Conservation (phyloP, 2,797 vertebrate genomes). For the Tiaroga cobitis region DNA sequence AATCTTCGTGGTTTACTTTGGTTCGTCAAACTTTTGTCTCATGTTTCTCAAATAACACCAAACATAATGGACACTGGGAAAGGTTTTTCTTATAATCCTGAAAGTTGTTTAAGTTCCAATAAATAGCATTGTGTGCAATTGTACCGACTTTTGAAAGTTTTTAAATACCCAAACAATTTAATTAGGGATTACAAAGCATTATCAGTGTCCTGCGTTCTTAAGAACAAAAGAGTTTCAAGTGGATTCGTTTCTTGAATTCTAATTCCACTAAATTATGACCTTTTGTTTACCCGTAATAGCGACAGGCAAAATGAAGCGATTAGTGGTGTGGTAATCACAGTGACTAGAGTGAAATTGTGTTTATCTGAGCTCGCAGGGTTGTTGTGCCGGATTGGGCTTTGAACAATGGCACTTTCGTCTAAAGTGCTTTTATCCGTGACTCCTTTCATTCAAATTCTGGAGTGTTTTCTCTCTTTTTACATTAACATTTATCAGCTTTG, state of each 20-base stretch:
- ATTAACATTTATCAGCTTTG: slow-evolving; percentile 5
- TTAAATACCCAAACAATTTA: slow-evolving; percentile 21
- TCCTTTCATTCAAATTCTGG: slow-evolving; percentile 29
- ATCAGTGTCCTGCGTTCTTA: neutral
- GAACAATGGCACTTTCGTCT: slow-evolving; percentile 39
- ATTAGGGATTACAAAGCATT: slow-evolving; percentile 25
- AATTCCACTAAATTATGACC: slow-evolving; percentile 47
- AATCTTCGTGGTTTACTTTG: neutral
- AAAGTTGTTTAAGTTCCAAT: neutral
- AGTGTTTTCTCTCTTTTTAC: slow-evolving; percentile 11
- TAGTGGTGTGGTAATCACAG: slow-evolving; percentile 51
- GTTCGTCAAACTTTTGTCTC: neutral
- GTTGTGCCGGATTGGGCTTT: slow-evolving; percentile 35
- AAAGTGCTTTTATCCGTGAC: slow-evolving; percentile 19
- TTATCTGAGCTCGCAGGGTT: slow-evolving; percentile 50
- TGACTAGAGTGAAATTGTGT: slow-evolving; percentile 59
- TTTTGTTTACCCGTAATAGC: slow-evolving; percentile 45
- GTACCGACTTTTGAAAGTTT: neutral
- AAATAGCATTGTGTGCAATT: neutral
- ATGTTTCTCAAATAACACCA: neutral
- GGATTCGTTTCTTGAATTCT: slow-evolving; percentile 23
- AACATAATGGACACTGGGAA: neutral
- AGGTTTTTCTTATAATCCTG: neutral
- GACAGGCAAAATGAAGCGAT: slow-evolving; percentile 28
- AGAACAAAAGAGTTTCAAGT: slow-evolving; percentile 11